Evolutionary conservation across 2,113 vertebrate genomes (phyloP), one percentile per base, ranked within the genome.

Genomic region (Pongo abelii): DNA sequence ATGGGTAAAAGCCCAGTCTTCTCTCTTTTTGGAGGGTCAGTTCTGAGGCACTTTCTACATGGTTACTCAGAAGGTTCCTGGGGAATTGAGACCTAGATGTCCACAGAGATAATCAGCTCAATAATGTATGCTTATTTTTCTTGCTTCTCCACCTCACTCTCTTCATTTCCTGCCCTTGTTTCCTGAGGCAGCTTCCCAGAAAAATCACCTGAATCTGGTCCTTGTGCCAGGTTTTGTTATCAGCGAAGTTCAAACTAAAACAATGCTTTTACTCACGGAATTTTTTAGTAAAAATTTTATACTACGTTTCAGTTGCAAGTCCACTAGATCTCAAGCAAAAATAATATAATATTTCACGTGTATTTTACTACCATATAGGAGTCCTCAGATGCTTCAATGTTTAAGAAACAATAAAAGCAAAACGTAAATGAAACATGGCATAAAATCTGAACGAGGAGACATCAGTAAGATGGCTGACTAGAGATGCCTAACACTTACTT

Each of bases 221-320:
- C 77, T 89, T 96, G 50, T 87, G 22, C 89, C 55, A 81, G 64
- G 43, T 78, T 74, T 89, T 84, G 18, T 61, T 80, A 4, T 84
- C 6, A 70, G 72, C 18, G 27, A 16, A 95, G 92, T 95, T 94
- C 78, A 92, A 96, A 55, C 43, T 88, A 93, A 84, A 64, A 93
- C n/a, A 40, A 50, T 46, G 11, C 61, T 83, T 78, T 95, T 72
- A 57, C 35, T 32, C 35, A 89, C 3, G 70, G 43, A 80, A 75
- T 16, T 77, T 92, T 83, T 90, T 70, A 93, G 57, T 74, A 74
- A 91, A 32, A 81, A 85, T 93, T 94, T 97, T 69, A 81, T 4
- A 80, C 17, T 96, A 32, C 3, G 20, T 96, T 97, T 18, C 8
- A 94, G 3, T 27, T 89, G 69, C 20, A 69, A 96, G 78, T 92